A percentile compares a stretch with the other conserved stretches of the same genome.
phyloP scores from a whole-genome alignment of 2,113 vertebrate genomes.

The Oryzias melastigma region DNA sequence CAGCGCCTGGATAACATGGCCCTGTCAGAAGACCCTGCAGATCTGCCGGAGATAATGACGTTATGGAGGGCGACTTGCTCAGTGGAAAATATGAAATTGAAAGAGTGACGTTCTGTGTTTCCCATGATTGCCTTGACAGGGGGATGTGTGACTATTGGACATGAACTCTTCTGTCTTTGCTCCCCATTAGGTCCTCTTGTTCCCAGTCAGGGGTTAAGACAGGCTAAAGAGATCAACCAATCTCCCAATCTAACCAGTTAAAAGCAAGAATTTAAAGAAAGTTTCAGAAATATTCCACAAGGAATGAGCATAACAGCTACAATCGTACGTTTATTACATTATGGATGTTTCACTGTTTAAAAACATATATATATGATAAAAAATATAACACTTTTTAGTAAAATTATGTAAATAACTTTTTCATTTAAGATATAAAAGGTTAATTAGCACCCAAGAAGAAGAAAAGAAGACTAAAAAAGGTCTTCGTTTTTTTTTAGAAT shows the following conservation, averaged over 20 bases:
- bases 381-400: too few relatives aligned
- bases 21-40: slow-evolving; percentile 78
- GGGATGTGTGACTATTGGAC: slow-evolving; percentile 63
- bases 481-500: too few relatives aligned
- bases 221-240: slow-evolving; percentile 74
- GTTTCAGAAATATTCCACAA: slow-evolving; percentile 8
- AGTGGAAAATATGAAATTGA: slow-evolving; percentile 74
- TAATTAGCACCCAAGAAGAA: too few relatives aligned
- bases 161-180: slow-evolving; percentile 67
- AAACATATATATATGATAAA: too few relatives aligned
- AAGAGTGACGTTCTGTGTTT: slow-evolving; percentile 78
- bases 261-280: slow-evolving; percentile 68
- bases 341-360: too few relatives aligned
- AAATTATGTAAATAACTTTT: too few relatives aligned
- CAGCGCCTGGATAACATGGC: slow-evolving; percentile 74
- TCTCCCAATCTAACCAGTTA: slow-evolving; percentile 67
- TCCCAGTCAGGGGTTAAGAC: slow-evolving; percentile 79
- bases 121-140: slow-evolving; percentile 75
- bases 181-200: slow-evolving; percentile 80
- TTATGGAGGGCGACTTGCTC: slow-evolving; percentile 65
- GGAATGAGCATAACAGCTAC: slow-evolving; percentile 35
- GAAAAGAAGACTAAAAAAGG: too few relatives aligned
- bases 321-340: neutral
- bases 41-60: slow-evolving; percentile 80
- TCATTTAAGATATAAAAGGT: too few relatives aligned